Conservation (phyloP, 2,888 invertebrate genomes). For the Lochmaea crataegi region DNA sequence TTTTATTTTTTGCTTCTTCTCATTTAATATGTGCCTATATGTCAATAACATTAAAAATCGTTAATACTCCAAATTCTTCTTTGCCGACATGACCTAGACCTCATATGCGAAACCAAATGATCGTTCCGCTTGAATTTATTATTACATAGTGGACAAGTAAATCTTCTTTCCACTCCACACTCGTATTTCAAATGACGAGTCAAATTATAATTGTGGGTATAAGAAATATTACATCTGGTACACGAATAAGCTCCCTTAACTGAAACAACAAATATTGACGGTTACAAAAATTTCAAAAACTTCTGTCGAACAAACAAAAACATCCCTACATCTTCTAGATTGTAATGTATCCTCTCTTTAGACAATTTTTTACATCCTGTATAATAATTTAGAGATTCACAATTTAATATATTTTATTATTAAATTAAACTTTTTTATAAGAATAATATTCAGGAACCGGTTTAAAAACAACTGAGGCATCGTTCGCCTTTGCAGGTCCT, state of each 20-base stretch:
- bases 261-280: not conserved
- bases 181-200: conserved; percentile 36
- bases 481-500: not conserved
- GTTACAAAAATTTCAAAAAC: not conserved
- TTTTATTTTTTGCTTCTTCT: too few species aligned
- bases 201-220: conserved; percentile 37
- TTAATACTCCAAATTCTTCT: not conserved
- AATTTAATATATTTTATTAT: too few species aligned
- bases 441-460: not conserved
- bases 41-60: too few species aligned
- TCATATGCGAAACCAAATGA: conserved; percentile 16
- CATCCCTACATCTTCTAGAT: too few species aligned
- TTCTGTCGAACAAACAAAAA: too few species aligned
- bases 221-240: conserved; percentile 33
- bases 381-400: too few species aligned
- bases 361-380: too few species aligned
- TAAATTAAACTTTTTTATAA: too few species aligned
- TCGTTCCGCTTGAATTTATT: conserved; percentile 20
- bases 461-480: not conserved
- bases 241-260: conserved; percentile 13
- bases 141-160: conserved; percentile 76
- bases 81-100: conserved; percentile 32
- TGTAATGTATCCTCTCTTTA: too few species aligned
- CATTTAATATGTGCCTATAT: too few species aligned
- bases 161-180: conserved; percentile 79